Percentiles rank a stretch among this genome's conserved stretches.
Conservation (phyloP, 2,888 invertebrate species). For the Nemotelus pantherinus region DNA sequence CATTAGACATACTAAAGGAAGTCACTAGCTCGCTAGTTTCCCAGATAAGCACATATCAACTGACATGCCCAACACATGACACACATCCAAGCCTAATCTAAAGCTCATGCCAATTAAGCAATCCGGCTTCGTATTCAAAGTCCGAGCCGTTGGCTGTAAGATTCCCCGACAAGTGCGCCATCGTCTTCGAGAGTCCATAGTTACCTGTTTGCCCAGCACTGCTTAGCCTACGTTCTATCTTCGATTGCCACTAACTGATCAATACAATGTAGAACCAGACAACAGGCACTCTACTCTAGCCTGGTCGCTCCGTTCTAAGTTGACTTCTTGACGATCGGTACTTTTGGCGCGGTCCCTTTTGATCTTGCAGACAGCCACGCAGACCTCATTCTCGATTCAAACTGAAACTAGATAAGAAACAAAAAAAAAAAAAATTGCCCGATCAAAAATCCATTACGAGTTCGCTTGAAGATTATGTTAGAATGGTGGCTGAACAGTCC, state of each 20-base stretch:
- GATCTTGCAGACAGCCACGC: constrained; percentile 1
- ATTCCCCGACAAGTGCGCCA: not conserved
- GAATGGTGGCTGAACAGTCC: not conserved
- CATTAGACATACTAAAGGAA: not conserved
- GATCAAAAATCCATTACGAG: constrained; percentile 16
- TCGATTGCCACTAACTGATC: constrained; percentile 12
- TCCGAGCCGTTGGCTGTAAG: not conserved
- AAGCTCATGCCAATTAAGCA: constrained; percentile 4
- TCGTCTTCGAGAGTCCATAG: not conserved
- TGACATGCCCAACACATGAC: constrained; percentile 20
- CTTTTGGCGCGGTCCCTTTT: constrained; percentile 25
- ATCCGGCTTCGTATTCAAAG: not conserved
- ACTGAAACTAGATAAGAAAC: not conserved
- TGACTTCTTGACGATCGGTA: constrained; percentile 1
- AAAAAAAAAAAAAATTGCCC: not conserved
- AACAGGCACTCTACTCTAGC: not conserved
- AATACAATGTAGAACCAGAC: not conserved
- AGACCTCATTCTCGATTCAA: constrained; percentile 28
- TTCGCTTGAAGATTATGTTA: not conserved
- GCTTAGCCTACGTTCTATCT: constrained; percentile 4
- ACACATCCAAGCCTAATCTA: constrained; percentile 8
- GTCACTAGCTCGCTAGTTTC: not conserved
- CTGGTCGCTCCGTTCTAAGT: not conserved
- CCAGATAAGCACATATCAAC: constrained; percentile 7
- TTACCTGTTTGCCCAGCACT: not conserved